A percentile compares a stretch with the other conserved stretches of the same genome.
Conservation (phyloP, 2,113 vertebrate species). For the Microtus oregoni region DNA sequence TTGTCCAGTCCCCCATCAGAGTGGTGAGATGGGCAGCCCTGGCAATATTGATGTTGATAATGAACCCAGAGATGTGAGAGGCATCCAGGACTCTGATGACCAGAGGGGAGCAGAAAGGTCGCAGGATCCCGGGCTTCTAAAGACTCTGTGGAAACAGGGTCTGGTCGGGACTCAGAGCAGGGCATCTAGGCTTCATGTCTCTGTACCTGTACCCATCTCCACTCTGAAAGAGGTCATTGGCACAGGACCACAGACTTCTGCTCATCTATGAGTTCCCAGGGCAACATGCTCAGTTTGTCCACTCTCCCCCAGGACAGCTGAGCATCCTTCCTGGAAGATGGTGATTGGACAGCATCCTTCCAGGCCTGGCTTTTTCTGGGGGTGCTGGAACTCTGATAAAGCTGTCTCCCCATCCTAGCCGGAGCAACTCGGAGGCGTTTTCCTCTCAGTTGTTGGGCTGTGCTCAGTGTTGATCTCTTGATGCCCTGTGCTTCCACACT, state of each 20-base stretch:
- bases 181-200: background rate
- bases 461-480: fast-evolving
- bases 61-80: background rate
- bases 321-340: background rate
- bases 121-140: background rate
- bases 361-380: background rate
- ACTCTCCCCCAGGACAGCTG: fast-evolving
- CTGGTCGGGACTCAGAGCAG: background rate
- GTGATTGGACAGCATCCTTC: fast-evolving
- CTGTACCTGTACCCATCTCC: background rate
- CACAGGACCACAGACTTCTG: fast-evolving
- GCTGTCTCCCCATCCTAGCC: background rate
- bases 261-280: background rate
- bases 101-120: background rate
- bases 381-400: no score
- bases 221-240: background rate
- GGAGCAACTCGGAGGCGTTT: no score
- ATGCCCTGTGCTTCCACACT: no score
- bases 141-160: background rate
- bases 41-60: background rate
- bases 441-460: background rate
- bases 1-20: no score
- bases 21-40: no score
- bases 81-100: background rate
- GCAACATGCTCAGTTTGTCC: background rate